Conservation (phyloP, 2,888 invertebrate genomes). For the Elmis aenea region DNA sequence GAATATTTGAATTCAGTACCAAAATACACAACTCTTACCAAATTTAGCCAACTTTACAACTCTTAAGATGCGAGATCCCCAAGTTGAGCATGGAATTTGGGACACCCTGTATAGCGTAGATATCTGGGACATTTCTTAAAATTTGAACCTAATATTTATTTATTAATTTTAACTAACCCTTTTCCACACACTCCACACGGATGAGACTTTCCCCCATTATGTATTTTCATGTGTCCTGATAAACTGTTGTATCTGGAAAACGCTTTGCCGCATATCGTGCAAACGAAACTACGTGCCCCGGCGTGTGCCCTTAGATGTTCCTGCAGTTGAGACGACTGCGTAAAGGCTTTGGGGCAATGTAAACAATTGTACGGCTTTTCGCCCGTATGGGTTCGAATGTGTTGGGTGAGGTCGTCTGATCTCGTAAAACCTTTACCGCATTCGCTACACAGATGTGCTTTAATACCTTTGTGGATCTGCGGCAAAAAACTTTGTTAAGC, state of each 20-base stretch:
- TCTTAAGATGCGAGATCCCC: too few relatives aligned
- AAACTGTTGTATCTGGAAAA: constrained; percentile 21
- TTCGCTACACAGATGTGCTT: constrained; percentile 19
- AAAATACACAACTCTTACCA: too few relatives aligned
- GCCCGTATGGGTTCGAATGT: constrained; percentile 22
- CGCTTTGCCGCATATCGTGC: constrained; percentile 18
- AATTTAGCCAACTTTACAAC: too few relatives aligned
- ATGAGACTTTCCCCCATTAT: constrained; percentile 15
- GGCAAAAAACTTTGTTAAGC: too few relatives aligned
- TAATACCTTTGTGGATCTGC: constrained; percentile 23
- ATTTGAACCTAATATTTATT: too few relatives aligned
- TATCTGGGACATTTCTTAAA: too few relatives aligned
- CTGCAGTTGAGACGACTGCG: constrained; percentile 20
- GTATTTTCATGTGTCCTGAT: constrained; percentile 22
- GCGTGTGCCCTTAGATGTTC: constrained; percentile 23
- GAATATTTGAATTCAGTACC: too few relatives aligned
- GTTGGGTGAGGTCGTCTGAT: constrained; percentile 18
- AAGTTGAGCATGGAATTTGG: too few relatives aligned
- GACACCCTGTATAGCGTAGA: too few relatives aligned
- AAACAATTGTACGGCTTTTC: constrained; percentile 19
- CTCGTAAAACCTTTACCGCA: constrained; percentile 22
- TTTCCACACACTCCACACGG: constrained; percentile 19
- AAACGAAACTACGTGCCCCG: constrained; percentile 17
- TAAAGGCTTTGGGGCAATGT: constrained; percentile 19
- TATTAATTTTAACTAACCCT: constrained; percentile 10